Evolutionary conservation across 2,888 invertebrate species (phyloP).

Genomic region (Cephus sareptanus): DNA sequence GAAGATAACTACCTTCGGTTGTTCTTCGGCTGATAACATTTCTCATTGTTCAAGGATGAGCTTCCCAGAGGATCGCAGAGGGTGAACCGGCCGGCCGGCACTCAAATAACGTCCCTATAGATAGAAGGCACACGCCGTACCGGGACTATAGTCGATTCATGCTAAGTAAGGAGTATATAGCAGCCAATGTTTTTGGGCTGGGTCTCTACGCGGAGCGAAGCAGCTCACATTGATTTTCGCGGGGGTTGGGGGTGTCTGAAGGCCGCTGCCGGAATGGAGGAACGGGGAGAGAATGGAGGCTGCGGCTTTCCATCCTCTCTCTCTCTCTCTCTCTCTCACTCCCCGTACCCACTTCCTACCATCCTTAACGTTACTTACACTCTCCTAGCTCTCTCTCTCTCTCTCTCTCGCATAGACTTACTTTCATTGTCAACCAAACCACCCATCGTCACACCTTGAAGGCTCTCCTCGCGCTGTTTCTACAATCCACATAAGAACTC

Average conservation of each 20-base stretch:
- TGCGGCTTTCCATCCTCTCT: not conserved
- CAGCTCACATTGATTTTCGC: slow-evolving; percentile 55
- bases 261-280: slow-evolving; percentile 44
- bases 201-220: slow-evolving; percentile 10
- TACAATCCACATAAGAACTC: not conserved
- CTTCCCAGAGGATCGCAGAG: not conserved
- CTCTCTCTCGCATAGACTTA: not conserved
- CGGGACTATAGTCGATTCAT: not conserved
- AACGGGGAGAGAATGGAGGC: not conserved
- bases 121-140: not conserved
- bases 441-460: not conserved
- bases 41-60: not conserved
- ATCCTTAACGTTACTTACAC: not conserved
- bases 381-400: not conserved
- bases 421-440: not conserved
- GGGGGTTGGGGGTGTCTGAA: slow-evolving; percentile 45
- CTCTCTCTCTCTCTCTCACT: not conserved
- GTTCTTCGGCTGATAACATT: not conserved
- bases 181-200: not conserved
- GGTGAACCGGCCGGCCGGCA: not conserved
- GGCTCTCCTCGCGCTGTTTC: not conserved
- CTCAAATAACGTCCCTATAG: not conserved
- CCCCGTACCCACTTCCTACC: not conserved
- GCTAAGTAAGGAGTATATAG: not conserved
- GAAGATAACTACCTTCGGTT: not conserved